Percentiles rank a stretch among this genome's conserved stretches.
These are phyloP conservation scores for Zeugodacus cucurbitae DNA, from an alignment of 1,140 invertebrate species.

Conservation along the genomic window DNA sequence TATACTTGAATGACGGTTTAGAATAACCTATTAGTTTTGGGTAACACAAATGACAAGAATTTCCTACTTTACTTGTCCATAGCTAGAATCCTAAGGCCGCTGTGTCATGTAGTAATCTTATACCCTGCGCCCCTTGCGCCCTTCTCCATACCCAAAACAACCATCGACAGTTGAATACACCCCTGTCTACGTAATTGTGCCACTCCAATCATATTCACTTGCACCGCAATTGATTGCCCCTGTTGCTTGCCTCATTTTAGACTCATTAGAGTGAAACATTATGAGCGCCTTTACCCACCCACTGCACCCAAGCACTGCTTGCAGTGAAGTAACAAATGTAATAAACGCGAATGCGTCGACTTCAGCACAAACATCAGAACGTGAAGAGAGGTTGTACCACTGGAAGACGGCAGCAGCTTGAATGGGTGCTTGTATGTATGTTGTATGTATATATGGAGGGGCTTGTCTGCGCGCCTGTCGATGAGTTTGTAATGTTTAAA, in stretches of 20 bases:
- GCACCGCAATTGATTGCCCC: not conserved
- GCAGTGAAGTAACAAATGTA: constrained; percentile 6
- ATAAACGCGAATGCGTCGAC: constrained; percentile 24
- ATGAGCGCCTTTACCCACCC: not conserved
- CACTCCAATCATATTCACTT: constrained; percentile 1
- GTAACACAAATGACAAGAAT: no score
- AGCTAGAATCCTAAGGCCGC: no score
- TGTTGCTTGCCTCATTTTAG: not conserved
- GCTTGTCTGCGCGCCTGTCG: constrained; percentile 4
- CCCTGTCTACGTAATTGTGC: not conserved
- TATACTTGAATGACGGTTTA: no score
- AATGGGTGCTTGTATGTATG: not conserved
- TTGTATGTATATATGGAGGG: not conserved
- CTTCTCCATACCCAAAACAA: not conserved
- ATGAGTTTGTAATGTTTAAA: constrained; percentile 41
- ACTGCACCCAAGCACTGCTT: not conserved
- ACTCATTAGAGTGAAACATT: constrained; percentile 27
- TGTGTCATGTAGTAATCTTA: no score
- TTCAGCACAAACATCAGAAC: not conserved
- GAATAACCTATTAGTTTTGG: no score
- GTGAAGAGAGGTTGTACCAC: not conserved
- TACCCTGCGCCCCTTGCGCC: not conserved
- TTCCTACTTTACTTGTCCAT: no score
- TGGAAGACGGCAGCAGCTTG: not conserved
- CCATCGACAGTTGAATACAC: not conserved